Percentiles rank a stretch among this genome's conserved stretches.
Conservation (phyloP, 2,113 vertebrate genomes). For the Cyprinodon tularosa region DNA sequence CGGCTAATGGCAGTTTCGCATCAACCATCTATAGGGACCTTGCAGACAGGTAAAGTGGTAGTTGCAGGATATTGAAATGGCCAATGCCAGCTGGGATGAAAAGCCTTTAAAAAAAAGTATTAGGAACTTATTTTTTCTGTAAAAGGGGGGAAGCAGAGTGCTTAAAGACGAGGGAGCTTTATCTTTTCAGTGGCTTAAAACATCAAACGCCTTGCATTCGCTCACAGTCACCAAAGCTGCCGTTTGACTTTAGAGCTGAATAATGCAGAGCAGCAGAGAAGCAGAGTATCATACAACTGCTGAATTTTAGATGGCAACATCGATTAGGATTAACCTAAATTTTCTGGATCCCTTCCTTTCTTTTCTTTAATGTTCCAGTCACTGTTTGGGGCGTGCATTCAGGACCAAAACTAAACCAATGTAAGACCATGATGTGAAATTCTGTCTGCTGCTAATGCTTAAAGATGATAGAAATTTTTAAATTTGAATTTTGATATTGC, state of each 20-base stretch:
- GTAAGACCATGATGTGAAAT: neutral
- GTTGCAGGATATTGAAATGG: constrained; percentile 76
- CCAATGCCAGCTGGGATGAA: constrained; percentile 66
- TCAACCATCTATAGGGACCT: constrained; percentile 73
- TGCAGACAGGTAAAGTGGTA: constrained; percentile 76
- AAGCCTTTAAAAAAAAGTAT: constrained; percentile 67
- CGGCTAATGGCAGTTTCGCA: constrained; percentile 73
- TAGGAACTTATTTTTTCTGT: constrained; percentile 58
- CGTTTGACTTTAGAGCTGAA: constrained; percentile 40
- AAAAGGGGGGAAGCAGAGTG: constrained; percentile 26
- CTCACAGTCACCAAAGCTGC: constrained; percentile 40
- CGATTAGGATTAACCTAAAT: neutral
- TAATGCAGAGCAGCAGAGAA: neutral
- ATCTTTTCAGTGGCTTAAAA: constrained; percentile 69
- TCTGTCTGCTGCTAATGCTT: neutral
- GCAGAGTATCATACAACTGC: neutral
- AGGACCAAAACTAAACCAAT: neutral
- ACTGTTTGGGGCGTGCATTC: neutral
- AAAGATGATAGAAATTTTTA: neutral
- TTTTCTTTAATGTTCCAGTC: neutral
- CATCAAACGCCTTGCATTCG: constrained; percentile 61
- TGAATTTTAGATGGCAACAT: neutral
- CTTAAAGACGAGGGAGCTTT: constrained; percentile 58
- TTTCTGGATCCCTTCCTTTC: neutral
- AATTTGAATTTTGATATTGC: neutral